A percentile compares a stretch with the other conserved stretches of the same genome.
Evolutionary conservation across 2,113 vertebrate genomes (phyloP).

Genomic region (Gadus macrocephalus): DNA sequence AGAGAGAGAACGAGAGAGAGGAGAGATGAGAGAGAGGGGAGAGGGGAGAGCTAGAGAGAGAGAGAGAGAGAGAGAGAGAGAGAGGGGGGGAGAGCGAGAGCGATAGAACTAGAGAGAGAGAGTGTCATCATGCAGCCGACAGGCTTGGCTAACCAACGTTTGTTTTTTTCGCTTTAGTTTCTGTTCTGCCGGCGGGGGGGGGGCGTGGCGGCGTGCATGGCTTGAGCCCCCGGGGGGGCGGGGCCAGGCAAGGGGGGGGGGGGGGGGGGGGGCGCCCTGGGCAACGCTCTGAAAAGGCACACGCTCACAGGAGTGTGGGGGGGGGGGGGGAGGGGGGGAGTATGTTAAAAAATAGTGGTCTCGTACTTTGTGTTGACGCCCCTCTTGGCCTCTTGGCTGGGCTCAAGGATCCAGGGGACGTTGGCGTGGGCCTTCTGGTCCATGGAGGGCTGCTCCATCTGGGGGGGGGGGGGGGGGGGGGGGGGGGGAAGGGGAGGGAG

Average conservation of each 20-base stretch:
- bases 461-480: conserved; percentile 33
- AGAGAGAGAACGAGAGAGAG: conserved; percentile 66
- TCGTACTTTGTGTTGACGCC: conserved; percentile 99
- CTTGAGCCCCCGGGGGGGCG: conserved; percentile 64
- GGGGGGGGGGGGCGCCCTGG: conserved; percentile 71
- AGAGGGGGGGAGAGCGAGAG: conserved; percentile 66
- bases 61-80: conserved; percentile 59
- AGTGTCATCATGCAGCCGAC: conserved; percentile 83
- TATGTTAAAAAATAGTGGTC: conserved; percentile 99
- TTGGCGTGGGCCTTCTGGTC: conserved; percentile 98
- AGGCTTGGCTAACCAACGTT: conserved; percentile 54
- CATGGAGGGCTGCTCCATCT: conserved; percentile 96
- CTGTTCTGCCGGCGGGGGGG: conserved; percentile 49
- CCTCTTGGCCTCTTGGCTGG: conserved; percentile 97
- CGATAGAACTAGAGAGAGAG: conserved; percentile 66
- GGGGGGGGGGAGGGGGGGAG: conserved; percentile 70
- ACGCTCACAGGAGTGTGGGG: conserved; percentile 85
- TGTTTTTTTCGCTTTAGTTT: conserved; percentile 33
- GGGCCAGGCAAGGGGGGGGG: conserved; percentile 65
- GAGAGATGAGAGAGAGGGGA: conserved; percentile 71
- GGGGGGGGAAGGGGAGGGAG: background rate
- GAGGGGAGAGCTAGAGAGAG: conserved; percentile 66
- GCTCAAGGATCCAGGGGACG: conserved; percentile 99
- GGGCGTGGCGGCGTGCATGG: conserved; percentile 48
- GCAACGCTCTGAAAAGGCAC: conserved; percentile 93